Evolutionary conservation across 2,888 invertebrate genomes (phyloP), one percentile per base, ranked within the genome.

Genomic region (Drosophila heteroneura): DNA sequence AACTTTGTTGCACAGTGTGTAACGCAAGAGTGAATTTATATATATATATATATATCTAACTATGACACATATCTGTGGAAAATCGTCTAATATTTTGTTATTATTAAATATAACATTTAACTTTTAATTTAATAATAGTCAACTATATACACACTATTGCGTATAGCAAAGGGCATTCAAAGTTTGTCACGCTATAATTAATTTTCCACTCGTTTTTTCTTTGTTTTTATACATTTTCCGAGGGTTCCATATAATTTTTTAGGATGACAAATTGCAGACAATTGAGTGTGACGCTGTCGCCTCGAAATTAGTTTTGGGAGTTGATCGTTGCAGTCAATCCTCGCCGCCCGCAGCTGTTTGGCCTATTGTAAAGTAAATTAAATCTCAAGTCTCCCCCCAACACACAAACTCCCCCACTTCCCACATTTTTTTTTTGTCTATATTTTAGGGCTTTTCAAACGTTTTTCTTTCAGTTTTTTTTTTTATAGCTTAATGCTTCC

Each of bases 221-320:
- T 41, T 22, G 10, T 41, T 44, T 44, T 47, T 26, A 58, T 44
- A 3, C 22, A 41, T 57, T 66, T 66, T 65, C 37, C 59, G 49
- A 37, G 60, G 65, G 61, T 59, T 69, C 44, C 35, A 16, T 54
- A 51, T 30, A 39, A 32, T 41, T 61, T 53, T 47, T 39, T 61
- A 49, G 28, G 53, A 59, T 79, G 83, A 83, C 84, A 83, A 83
- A 83, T 83, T 83, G 66, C 67, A 66, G 74, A 64, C 79, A 83
- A 81, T 83, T 79, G 74, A 79, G 71, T 75, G 81, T 81, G 75
- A 71, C 73, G 82, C 64, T 59, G 33, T 65, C 66, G 63, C 37
- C 41, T 58, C 49, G 26, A 51, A 75, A 75, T 78, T 75, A 64
- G 75, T 63, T 39, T 52, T 2, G 79, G 63, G 41, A 60, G 26